Base-by-base conservation (phyloP, 1,140 invertebrate species). In the Anadara kagoshimensis region DNA sequence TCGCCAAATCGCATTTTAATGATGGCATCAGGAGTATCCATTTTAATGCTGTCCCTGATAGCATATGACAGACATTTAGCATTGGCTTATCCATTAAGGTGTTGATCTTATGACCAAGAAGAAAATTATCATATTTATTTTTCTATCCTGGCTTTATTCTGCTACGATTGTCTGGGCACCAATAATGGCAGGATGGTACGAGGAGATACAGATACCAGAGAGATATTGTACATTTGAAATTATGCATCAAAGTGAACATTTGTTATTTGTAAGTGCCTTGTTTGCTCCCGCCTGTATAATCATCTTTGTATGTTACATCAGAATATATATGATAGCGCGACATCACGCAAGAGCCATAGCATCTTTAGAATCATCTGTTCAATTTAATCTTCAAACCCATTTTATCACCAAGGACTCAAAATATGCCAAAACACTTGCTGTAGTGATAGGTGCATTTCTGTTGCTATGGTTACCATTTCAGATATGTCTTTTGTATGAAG, bases 21-120 rank as follows among this genome's bases (percentile, higher is more conserved):
- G 63, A 89, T 90, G n/a, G 87, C 93, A 12, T 92, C 92, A 82
- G 92, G 92, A 65, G 92, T 92, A 14, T 93, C 92, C 47, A 90
- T 93, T 10, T 83, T 93, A 16, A 91, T 92, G 14, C 91, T 92
- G 69, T 92, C 93, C 0, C 92, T 92, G 5, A 93, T 93, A 53
- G 93, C 93, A 3, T 91, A 93, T 7, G 93, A 94, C 78, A 85
- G 93, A 41, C 90, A 93, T 78, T 93, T 92, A 0, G 93, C 92
- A 4, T 86, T 93, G 3, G 91, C 92, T 5, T 91, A 92, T 70
- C 93, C 93, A 0, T 86, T 94, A 29, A 84, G 92, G 26, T 90
- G 85, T 88, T 51, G 92, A 92, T 83, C 90, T 93, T 58, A 92
- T 93, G 69, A 93, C 92, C 0, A 91, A 92, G 80, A 90, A 90